Conservation (phyloP, 2,113 vertebrate species). For the Spermophilus dauricus region DNA sequence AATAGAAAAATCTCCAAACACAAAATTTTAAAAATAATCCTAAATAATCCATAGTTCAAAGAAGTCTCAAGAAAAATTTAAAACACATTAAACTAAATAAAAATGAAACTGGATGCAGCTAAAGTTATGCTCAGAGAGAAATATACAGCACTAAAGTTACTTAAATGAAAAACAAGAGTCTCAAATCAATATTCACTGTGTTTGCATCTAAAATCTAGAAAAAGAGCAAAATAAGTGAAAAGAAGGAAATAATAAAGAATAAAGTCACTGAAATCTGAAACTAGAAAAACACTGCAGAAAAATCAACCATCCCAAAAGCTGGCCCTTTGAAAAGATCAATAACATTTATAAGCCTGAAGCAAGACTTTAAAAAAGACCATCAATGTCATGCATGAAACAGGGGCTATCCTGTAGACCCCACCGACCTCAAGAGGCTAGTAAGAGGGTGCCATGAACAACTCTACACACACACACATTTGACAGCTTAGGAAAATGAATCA, state of each 20-base stretch:
- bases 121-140: not conserved
- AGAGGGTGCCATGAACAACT: not conserved
- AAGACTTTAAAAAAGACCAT: not conserved
- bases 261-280: not conserved
- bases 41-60: slow-evolving; percentile 11
- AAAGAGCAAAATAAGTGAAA: not conserved
- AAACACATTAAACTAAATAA: not conserved
- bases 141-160: not conserved
- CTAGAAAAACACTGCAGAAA: not conserved
- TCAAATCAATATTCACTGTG: not conserved
- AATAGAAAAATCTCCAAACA: not conserved
- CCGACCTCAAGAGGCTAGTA: not conserved
- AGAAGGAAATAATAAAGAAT: not conserved
- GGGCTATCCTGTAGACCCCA: not conserved
- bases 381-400: not conserved
- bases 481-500: too few species aligned
- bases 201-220: not conserved
- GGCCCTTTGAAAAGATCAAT: not conserved
- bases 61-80: not conserved
- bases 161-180: not conserved
- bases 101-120: not conserved
- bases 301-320: not conserved
- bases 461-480: too few species aligned
- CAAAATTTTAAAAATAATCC: not conserved
- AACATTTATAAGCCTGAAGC: not conserved